These are phyloP conservation scores for Cetoscarus ocellatus DNA, from an alignment of 2,797 vertebrate genomes.

Conservation along the genomic window DNA sequence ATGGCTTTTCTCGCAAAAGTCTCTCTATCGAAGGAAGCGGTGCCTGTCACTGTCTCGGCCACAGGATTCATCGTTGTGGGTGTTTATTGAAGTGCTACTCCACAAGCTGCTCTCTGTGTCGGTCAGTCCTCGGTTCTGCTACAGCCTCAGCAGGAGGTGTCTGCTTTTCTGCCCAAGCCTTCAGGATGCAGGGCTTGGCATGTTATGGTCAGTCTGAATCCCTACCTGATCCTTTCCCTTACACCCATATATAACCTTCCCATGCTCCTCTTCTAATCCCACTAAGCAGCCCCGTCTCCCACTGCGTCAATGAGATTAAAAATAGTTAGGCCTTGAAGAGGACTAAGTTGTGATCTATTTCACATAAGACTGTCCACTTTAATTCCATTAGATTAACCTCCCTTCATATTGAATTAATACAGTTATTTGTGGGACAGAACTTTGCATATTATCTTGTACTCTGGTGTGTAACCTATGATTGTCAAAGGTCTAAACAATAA, in stretches of 20 bases:
- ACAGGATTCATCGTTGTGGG: constrained; percentile 69
- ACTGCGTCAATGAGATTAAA: constrained; percentile 74
- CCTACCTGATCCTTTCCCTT: constrained; percentile 21
- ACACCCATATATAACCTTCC: constrained; percentile 67
- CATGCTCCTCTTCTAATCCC: constrained; percentile 50
- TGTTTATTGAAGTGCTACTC: constrained; percentile 2
- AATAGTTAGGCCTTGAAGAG: constrained; percentile 29
- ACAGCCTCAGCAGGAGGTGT: constrained; percentile 19
- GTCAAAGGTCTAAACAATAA: no score
- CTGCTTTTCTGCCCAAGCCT: constrained; percentile 11
- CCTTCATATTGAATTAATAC: not conserved
- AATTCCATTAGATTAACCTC: constrained; percentile 60
- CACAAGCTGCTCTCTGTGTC: not conserved
- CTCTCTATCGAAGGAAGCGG: constrained; percentile 47
- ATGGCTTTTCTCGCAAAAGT: constrained; percentile 54
- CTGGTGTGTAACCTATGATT: not conserved
- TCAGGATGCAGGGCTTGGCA: not conserved
- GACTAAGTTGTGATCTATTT: constrained; percentile 56
- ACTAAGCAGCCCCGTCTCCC: constrained; percentile 35
- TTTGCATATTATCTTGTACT: constrained; percentile 4
- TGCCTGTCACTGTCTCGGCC: constrained; percentile 29
- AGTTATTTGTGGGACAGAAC: constrained; percentile 1
- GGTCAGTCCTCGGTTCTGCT: not conserved
- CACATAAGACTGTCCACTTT: constrained; percentile 38
- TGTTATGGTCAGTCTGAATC: constrained; percentile 31